Evolutionary conservation across 2,797 vertebrate genomes (phyloP).

Genomic region (Anguilla marmorata): DNA sequence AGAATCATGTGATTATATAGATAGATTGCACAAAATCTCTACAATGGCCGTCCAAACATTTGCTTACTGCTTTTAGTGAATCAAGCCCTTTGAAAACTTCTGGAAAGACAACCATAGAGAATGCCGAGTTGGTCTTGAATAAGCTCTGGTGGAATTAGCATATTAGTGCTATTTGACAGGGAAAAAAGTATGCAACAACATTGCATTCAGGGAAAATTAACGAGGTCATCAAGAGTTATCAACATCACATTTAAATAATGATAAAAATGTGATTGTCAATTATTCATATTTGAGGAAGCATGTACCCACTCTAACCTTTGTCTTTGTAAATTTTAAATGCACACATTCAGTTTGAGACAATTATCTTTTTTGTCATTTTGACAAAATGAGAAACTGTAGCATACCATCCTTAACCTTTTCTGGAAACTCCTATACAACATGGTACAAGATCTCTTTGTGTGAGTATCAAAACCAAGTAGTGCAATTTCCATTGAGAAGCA

Average conservation of each 20-base stretch:
- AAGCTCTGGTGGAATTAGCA: background rate
- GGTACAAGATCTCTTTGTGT: background rate
- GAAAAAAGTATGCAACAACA: background rate
- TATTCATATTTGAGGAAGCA: background rate
- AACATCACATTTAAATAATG: background rate
- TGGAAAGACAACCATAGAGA: background rate
- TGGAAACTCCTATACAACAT: background rate
- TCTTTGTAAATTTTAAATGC: background rate
- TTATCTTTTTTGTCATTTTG: background rate
- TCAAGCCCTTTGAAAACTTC: background rate
- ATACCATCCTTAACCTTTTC: background rate
- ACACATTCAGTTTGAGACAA: background rate
- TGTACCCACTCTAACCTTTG: background rate
- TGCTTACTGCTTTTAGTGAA: background rate
- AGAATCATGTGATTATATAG: background rate
- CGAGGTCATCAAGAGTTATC: background rate
- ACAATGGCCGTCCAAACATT: background rate
- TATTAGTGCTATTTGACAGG: background rate
- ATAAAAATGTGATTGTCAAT: background rate
- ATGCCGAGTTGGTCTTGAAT: background rate
- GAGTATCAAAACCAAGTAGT: background rate
- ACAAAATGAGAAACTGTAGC: background rate
- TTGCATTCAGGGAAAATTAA: background rate
- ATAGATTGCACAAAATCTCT: background rate
- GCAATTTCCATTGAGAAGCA: background rate